These are phyloP conservation scores for Chymomyza fuscimana DNA, from an alignment of 2,888 invertebrate species.

Conservation along the genomic window DNA sequence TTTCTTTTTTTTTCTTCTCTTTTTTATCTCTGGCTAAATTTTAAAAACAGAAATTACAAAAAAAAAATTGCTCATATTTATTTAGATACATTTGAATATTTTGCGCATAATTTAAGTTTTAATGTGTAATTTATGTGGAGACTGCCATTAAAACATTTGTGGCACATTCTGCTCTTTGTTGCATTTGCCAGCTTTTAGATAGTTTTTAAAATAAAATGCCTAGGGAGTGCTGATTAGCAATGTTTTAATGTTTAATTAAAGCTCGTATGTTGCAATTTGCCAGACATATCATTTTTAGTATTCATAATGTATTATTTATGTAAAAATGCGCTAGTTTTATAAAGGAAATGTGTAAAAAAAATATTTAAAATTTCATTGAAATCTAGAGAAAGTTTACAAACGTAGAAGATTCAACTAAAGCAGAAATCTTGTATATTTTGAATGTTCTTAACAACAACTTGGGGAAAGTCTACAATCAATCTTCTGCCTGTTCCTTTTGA, in stretches of 20 bases:
- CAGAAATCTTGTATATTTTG: too few species aligned
- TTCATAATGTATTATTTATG: constrained; percentile 27
- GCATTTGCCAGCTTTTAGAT: constrained; percentile 57
- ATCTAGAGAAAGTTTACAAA: too few species aligned
- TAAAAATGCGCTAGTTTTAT: not conserved
- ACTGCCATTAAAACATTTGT: constrained; percentile 8
- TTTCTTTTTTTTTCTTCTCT: constrained; percentile 21
- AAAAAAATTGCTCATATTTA: constrained; percentile 66
- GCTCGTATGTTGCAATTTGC: constrained; percentile 55
- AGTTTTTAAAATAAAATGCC: constrained; percentile 41
- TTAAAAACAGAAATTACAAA: not conserved
- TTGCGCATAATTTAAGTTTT: constrained; percentile 54
- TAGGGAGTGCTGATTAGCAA: constrained; percentile 67
- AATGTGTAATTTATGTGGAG: constrained; percentile 38
- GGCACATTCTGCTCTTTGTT: constrained; percentile 1
- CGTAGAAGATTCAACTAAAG: too few species aligned
- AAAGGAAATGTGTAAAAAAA: constrained; percentile 48
- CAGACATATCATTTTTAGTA: constrained; percentile 13
- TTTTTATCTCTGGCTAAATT: not conserved
- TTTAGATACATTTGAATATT: constrained; percentile 69
- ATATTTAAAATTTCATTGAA: constrained; percentile 57
- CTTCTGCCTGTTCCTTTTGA: too few species aligned
- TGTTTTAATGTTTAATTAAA: constrained; percentile 71
- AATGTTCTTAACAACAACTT: too few species aligned
- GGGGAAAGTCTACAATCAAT: too few species aligned